Conservation (phyloP, 2,797 vertebrate genomes). For the Pangasius macronema region DNA sequence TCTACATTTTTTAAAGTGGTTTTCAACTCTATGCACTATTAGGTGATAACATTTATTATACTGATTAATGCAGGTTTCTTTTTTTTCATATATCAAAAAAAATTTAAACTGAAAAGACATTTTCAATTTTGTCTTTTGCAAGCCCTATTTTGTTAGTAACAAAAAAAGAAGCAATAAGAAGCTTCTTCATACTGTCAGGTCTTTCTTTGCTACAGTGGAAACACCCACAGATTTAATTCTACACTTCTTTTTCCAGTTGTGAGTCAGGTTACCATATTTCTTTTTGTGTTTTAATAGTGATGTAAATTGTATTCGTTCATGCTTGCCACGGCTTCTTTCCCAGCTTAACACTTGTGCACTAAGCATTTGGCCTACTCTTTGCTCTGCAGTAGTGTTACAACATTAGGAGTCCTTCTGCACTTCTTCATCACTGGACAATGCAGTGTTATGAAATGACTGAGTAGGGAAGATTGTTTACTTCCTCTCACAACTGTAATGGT, state of each 20-base stretch:
- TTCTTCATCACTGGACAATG: neutral
- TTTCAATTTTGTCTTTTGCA: neutral
- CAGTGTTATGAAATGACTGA: neutral
- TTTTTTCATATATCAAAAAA: neutral
- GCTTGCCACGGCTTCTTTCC: neutral
- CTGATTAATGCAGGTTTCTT: neutral
- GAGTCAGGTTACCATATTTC: neutral
- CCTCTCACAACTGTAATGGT: slow-evolving; percentile 20
- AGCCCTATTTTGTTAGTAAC: neutral
- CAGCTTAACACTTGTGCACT: neutral
- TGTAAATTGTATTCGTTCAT: too few species aligned
- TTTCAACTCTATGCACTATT: too few species aligned
- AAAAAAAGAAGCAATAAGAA: neutral
- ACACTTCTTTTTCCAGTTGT: neutral
- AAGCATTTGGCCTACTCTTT: neutral
- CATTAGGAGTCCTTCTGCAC: neutral
- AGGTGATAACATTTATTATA: neutral
- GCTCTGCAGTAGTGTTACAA: neutral
- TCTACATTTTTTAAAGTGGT: neutral
- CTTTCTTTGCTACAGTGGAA: neutral
- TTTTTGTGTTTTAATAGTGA: neutral
- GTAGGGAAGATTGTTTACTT: neutral
- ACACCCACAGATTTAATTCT: neutral
- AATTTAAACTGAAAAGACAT: neutral
- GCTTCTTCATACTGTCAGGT: neutral